Percentiles rank a stretch among this genome's conserved stretches.
phyloP scores from a whole-genome alignment of 2,113 vertebrate genomes.

The Taurulus bubalis region DNA sequence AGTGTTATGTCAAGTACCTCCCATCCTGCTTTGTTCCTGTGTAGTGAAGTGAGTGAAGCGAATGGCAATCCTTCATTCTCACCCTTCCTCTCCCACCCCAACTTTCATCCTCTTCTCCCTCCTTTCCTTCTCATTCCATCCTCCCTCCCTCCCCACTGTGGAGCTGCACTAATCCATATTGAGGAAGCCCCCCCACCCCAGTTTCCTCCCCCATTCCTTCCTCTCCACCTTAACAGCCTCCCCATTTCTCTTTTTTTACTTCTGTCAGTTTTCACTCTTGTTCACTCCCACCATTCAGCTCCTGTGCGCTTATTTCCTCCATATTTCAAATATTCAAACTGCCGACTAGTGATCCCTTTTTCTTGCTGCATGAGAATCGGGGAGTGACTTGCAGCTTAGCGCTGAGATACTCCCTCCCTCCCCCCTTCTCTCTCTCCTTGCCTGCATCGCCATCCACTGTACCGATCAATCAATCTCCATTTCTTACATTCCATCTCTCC shows the following conservation, averaged over 20 bases:
- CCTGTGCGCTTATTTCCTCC: conserved; percentile 54
- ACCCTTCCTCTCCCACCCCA: conserved; percentile 84
- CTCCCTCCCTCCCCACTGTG: conserved; percentile 53
- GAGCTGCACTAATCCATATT: conserved; percentile 75
- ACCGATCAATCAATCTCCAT: conserved; percentile 79
- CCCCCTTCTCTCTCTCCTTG: conserved; percentile 20
- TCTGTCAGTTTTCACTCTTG: conserved; percentile 48
- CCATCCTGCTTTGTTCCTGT: conserved; percentile 94
- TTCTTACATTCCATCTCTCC: conserved; percentile 77
- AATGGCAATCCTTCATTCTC: conserved; percentile 96
- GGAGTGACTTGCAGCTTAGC: conserved; percentile 47
- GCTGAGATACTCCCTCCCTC: conserved; percentile 31
- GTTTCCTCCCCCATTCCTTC: conserved; percentile 81
- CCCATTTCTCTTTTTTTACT: conserved; percentile 32
- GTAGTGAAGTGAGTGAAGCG: conserved; percentile 93
- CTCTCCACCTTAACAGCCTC: conserved; percentile 59
- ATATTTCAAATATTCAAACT: conserved; percentile 70
- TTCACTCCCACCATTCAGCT: conserved; percentile 60
- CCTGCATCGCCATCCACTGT: conserved; percentile 66
- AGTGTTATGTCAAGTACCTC: conserved; percentile 98
- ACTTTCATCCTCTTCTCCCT: conserved; percentile 87
- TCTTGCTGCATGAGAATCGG: conserved; percentile 48
- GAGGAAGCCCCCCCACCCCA: conserved; percentile 61
- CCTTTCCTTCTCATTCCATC: conserved; percentile 86
- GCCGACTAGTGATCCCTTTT: conserved; percentile 26